Evolutionary conservation across 2,113 vertebrate genomes (phyloP).

Genomic region (Lagopus leucura): DNA sequence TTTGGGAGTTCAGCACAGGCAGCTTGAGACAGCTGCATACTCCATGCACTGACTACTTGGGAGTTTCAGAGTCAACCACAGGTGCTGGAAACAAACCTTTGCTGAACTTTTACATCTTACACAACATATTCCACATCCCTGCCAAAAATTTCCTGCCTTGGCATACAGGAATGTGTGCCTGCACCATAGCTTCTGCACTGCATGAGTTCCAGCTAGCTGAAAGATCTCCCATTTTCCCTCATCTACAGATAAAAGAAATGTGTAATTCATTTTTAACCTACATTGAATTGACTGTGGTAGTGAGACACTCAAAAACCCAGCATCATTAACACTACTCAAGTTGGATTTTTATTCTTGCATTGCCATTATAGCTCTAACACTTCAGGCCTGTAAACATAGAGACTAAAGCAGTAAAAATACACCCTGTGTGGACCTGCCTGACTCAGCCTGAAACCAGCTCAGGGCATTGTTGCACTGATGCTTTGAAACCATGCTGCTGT

Average conservation of each 20-base stretch:
- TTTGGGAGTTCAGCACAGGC: not conserved
- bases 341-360: not conserved
- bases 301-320: not conserved
- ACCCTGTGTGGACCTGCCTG: not conserved
- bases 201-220: not conserved
- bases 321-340: not conserved
- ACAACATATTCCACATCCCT: not conserved
- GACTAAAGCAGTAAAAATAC: not conserved
- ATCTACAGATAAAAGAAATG: accelerated
- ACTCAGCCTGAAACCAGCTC: not conserved
- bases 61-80: not conserved
- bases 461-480: not conserved
- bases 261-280: not conserved
- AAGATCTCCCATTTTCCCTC: not conserved
- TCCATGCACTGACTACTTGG: accelerated
- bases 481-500: not conserved
- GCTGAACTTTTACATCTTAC: not conserved
- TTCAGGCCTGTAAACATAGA: not conserved
- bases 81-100: not conserved
- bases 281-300: not conserved
- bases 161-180: not conserved
- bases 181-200: not conserved
- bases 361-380: not conserved
- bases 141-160: not conserved
- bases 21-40: not conserved